Base-by-base conservation (phyloP, 23 tunicate genomes). In the Halocynthia aurantium region DNA sequence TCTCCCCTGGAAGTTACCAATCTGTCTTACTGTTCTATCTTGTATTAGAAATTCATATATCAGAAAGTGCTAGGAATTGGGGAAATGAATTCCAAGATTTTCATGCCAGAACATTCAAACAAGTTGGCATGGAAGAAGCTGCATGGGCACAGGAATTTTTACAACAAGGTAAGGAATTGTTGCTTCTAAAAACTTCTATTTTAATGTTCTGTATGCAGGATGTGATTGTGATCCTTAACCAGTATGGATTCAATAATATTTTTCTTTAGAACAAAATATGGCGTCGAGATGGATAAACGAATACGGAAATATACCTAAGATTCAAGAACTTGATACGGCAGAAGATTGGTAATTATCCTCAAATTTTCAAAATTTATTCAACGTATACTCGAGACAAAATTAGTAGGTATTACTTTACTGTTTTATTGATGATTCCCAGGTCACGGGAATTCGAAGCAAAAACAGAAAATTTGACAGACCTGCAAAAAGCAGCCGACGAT, bases 71-170 rank as follows among this genome's bases (percentile, higher is more conserved):
- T 58, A 55, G 55, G n/a, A 22, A 71, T 19, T 87, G 93, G 93
- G 73, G 70, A 67, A 68, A 64, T 22, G 93, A 87, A 54, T 82
- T 87, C 55, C 62, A 71, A 10, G 40, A 44, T 75, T 66, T 81
- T 9, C 76, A 69, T 8, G 61, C 83, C 20, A 55, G 68, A 52
- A 22, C 71, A 9, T 80, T 58, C 52, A 75, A 79, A 17, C 58
- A 57, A 0, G 62, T 22, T 57, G 77, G 66, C 0, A 73, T 56
- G 10, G 61, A 82, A 20, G 83, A 82, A 56, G 93, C 75, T 52
- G 83, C 77, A 51, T 87, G 93, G 93, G 93, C 83, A 51, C 54
- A 77, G 64, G 86, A 87, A 71, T 82, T 82, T 77, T 52, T 76
- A 5, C 81, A 75, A n/a, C 53, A 82, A 74, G 92, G 92, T 86